These are phyloP conservation scores for Schizothorax lantsangensis DNA, from an alignment of 2,797 vertebrate species.

Conservation along the genomic window DNA sequence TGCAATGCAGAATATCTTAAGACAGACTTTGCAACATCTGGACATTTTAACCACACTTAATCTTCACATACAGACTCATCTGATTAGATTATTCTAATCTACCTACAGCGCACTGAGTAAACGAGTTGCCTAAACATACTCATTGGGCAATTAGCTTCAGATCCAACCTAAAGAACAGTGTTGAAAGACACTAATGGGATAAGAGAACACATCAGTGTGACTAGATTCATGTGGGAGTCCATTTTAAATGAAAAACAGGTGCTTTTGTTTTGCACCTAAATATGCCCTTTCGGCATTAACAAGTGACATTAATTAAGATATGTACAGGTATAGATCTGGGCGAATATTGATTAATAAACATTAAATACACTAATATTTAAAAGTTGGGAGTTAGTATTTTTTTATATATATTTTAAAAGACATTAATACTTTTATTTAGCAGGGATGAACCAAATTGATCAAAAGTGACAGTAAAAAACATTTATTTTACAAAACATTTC, in stretches of 20 bases:
- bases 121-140: constrained; percentile 21
- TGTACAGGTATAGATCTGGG: not conserved
- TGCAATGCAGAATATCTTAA: constrained; percentile 35
- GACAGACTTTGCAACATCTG: not conserved
- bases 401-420: not conserved
- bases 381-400: not conserved
- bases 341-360: not conserved
- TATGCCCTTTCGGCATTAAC: not conserved
- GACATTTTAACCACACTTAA: not conserved
- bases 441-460: too few species aligned
- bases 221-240: not conserved
- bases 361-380: not conserved
- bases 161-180: not conserved
- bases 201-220: constrained; percentile 18
- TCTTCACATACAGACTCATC: constrained; percentile 4
- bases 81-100: constrained; percentile 31
- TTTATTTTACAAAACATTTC: not conserved
- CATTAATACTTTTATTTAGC: not conserved
- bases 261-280: not conserved
- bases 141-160: constrained; percentile 29
- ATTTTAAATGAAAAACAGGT: constrained; percentile 24
- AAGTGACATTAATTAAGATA: not conserved
- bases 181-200: constrained; percentile 39
- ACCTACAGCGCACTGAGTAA: constrained; percentile 23
- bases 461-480: not conserved